Evolutionary conservation across 2,888 invertebrate genomes (phyloP), one percentile per base, ranked within the genome.

Genomic region (Girardia tigrina): DNA sequence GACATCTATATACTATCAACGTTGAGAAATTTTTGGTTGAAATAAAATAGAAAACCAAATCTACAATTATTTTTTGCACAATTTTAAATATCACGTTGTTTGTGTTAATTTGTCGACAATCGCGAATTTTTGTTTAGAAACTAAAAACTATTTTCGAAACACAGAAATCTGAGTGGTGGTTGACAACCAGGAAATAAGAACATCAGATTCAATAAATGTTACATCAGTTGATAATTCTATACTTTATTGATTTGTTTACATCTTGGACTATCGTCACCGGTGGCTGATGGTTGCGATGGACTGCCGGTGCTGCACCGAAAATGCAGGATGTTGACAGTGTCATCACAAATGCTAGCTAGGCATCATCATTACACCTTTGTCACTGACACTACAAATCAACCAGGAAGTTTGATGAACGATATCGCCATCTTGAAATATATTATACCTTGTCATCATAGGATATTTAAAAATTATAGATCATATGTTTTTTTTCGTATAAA

Each of bases 281-380:
- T 56, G 56, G 56, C 56, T 56, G n/a, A 56, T 12, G 56, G n/a
- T 36, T 36, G 23, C 23, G n/a, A 56, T 36, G n/a, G n/a, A 23
- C 56, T 56, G n/a, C 56, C 23, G n/a, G n/a, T n/a, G 56, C 20
- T 56, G 56, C 56, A 20, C n/a, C 56, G 4, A 56, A 56, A 4
- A 4, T 56, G 56, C 56, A 56, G 56, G 56, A 56, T 56, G 56
- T 56, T 56, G 56, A 56, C 56, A 56, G 56, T 56, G 56, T 56
- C 56, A 56, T n/a, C 8, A 23, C n/a, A 56, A n/a, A 56, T 56
- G n/a, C 56, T 8, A 56, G 23, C 56, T 56, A 56, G 56, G 56
- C 56, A 56, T 56, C 56, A 56, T 56, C 56, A 56, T 56, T 56
- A 56, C 56, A 56, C 56, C 56, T 56, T 56, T 56, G 56, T 56